Percentiles rank a stretch among this genome's conserved stretches.
Evolutionary conservation across 2,888 invertebrate genomes (phyloP).

Genomic region (Lithophane socia): DNA sequence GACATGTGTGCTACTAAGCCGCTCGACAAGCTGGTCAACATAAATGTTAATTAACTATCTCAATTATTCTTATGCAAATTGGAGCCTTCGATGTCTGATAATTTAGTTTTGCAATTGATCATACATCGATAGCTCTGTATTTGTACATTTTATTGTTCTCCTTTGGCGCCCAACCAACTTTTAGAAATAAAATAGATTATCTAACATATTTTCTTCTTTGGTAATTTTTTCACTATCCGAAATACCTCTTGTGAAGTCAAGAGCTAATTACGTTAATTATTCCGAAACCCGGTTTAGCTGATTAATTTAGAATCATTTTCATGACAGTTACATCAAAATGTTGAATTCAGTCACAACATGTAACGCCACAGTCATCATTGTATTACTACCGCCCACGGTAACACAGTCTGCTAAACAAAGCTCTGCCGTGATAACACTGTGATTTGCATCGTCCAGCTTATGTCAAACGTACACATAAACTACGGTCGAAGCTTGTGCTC

Average conservation of each 20-base stretch:
- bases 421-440: constrained; percentile 32
- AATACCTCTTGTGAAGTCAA: background rate
- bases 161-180: too few relatives aligned
- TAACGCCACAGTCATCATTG: background rate
- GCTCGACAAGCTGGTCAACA: too few relatives aligned
- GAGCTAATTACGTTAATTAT: background rate
- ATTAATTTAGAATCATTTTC: background rate
- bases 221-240: background rate
- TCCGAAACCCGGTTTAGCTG: background rate
- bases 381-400: background rate
- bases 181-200: too few relatives aligned
- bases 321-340: background rate
- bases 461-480: constrained; percentile 19
- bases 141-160: too few relatives aligned
- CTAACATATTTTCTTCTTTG: background rate
- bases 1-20: too few relatives aligned
- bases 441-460: constrained; percentile 27
- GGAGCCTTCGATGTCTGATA: too few relatives aligned
- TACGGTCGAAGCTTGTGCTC: background rate
- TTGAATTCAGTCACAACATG: background rate
- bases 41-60: too few relatives aligned
- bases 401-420: constrained; percentile 25
- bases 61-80: too few relatives aligned
- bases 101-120: too few relatives aligned
- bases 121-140: too few relatives aligned